These are phyloP conservation scores for Peromyscus eremicus DNA, from an alignment of 2,797 vertebrate genomes.

Conservation along the genomic window DNA sequence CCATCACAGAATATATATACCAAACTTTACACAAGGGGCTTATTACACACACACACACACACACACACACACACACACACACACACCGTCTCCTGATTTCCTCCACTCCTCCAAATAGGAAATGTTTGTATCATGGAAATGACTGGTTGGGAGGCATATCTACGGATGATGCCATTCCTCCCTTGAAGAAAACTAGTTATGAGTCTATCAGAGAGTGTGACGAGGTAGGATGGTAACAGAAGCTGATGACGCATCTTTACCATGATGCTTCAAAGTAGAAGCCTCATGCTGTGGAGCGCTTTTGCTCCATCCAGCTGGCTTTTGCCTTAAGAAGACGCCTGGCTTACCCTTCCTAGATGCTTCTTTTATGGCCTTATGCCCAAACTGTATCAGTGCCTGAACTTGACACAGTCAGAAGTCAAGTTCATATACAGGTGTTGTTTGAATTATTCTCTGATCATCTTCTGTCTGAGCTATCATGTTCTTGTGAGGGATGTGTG, in stretches of 20 bases:
- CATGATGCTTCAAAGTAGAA: not conserved
- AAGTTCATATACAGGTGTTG: not conserved
- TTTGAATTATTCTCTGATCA: not conserved
- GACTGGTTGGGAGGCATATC: not conserved
- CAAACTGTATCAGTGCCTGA: not conserved
- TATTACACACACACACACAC: not conserved
- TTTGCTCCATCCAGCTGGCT: not conserved
- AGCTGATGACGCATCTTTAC: not conserved
- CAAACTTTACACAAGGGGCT: slow-evolving; percentile 18
- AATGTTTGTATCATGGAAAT: not conserved
- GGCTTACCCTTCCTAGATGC: not conserved
- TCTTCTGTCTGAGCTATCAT: not conserved
- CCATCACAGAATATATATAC: not conserved
- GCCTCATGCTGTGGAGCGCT: not conserved
- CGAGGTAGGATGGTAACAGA: not conserved
- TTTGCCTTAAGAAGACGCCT: not conserved
- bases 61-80: too few relatives aligned
- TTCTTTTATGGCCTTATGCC: not conserved
- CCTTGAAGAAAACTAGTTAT: not conserved
- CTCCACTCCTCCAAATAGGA: not conserved
- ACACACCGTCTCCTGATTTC: too few relatives aligned
- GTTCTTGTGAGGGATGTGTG: not conserved
- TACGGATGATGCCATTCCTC: not conserved
- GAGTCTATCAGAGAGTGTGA: not conserved
- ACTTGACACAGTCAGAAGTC: not conserved